These are phyloP conservation scores for Drosophila nigricruria DNA, from an alignment of 2,888 invertebrate species.

Conservation along the genomic window DNA sequence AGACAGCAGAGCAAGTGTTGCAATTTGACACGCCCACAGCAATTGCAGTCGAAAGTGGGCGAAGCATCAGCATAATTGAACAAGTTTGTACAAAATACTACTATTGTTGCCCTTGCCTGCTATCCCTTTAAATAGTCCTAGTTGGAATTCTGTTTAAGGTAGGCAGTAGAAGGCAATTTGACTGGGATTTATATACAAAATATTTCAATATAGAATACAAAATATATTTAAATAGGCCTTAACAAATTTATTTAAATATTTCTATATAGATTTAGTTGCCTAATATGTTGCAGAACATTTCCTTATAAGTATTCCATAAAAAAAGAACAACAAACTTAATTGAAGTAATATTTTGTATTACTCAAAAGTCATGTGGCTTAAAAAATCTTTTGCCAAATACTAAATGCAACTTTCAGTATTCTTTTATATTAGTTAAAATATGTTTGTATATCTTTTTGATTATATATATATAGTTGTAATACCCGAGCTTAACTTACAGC, in stretches of 20 bases:
- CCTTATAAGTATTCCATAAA: too few relatives aligned
- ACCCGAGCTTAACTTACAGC: conserved; percentile 37
- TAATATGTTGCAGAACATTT: too few relatives aligned
- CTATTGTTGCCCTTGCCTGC: background rate
- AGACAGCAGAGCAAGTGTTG: conserved; percentile 53
- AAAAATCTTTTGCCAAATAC: background rate
- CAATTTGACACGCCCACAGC: conserved; percentile 43
- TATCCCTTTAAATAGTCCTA: too few relatives aligned
- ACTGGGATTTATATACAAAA: background rate
- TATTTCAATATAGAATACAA: too few relatives aligned
- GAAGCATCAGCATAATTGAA: conserved; percentile 39
- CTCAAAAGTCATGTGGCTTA: background rate
- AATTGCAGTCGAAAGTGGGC: conserved; percentile 23
- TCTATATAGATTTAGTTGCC: too few relatives aligned
- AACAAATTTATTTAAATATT: too few relatives aligned
- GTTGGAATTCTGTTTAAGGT: background rate
- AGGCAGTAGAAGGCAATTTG: background rate
- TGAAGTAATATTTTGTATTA: background rate
- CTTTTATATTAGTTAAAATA: background rate
- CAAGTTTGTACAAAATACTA: conserved; percentile 12
- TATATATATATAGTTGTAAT: conserved; percentile 22
- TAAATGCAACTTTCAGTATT: background rate
- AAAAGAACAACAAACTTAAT: background rate
- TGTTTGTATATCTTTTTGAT: background rate
- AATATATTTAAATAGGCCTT: too few relatives aligned